Evolutionary conservation across 2,113 vertebrate genomes (phyloP).

Genomic region (Oreochromis spilurus): DNA sequence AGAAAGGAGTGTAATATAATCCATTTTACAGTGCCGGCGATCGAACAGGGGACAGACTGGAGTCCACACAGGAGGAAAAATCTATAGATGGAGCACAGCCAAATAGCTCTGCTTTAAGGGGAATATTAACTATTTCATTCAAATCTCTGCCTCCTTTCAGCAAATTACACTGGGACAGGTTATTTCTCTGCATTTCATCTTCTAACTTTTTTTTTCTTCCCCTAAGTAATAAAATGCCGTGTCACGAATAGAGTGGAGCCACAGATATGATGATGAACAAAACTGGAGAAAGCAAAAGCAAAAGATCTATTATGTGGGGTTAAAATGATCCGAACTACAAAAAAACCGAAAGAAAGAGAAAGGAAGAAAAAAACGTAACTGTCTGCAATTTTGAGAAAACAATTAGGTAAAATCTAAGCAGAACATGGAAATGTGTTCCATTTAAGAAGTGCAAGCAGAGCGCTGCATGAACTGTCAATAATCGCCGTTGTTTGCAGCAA

Average conservation of each 20-base stretch:
- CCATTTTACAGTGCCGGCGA: conserved; percentile 73
- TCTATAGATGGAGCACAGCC: conserved; percentile 76
- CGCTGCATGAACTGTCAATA: conserved; percentile 68
- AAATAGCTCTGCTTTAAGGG: conserved; percentile 74
- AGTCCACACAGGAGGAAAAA: conserved; percentile 74
- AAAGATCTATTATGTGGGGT: conserved; percentile 2
- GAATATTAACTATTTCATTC: conserved; percentile 80
- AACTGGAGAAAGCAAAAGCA: neutral
- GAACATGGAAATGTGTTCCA: conserved; percentile 60
- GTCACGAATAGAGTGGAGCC: neutral
- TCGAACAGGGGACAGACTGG: conserved; percentile 75
- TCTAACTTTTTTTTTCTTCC: neutral
- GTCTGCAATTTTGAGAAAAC: conserved; percentile 50
- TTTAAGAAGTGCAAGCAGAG: conserved; percentile 52
- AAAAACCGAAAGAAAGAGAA: rapidly evolving
- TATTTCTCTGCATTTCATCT: conserved; percentile 9
- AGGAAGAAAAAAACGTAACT: neutral
- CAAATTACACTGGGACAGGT: conserved; percentile 75
- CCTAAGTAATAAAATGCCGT: conserved; percentile 57
- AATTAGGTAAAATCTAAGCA: conserved; percentile 46
- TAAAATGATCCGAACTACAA: neutral
- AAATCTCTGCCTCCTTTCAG: conserved; percentile 68
- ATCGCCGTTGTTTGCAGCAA: conserved; percentile 63
- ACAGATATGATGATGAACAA: neutral
- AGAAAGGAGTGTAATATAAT: conserved; percentile 80